These are phyloP conservation scores for Bombus affinis DNA, from an alignment of 1,140 invertebrate species.

Conservation along the genomic window DNA sequence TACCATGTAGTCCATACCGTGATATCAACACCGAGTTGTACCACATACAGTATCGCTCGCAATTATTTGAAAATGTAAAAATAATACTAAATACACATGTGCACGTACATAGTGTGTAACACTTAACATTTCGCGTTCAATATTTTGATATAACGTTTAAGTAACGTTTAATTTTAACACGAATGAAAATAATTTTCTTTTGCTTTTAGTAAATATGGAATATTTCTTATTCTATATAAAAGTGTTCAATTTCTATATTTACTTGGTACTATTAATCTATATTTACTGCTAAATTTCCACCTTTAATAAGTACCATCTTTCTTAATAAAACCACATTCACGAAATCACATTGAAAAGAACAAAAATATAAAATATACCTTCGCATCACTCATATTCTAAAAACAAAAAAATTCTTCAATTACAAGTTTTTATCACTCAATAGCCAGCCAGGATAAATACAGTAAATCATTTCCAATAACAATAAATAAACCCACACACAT, in stretches of 20 bases:
- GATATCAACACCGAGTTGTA: background rate
- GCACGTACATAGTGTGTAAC: background rate
- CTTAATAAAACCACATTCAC: no score
- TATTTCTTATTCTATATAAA: background rate
- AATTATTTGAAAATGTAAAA: constrained; percentile 5
- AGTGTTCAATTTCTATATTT: background rate
- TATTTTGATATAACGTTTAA: background rate
- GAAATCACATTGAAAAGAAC: background rate
- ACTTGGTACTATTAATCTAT: no score
- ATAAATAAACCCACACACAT: background rate
- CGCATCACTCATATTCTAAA: no score
- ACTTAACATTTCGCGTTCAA: background rate
- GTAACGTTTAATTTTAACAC: no score
- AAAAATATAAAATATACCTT: background rate
- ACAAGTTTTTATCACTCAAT: background rate
- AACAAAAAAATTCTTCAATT: background rate
- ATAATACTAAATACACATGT: background rate
- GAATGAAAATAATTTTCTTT: background rate
- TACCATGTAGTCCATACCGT: background rate
- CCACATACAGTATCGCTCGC: background rate
- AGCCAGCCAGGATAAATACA: background rate
- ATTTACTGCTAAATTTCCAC: no score
- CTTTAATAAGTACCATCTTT: no score
- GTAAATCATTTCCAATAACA: background rate
- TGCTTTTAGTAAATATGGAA: background rate